Percentiles rank a stretch among this genome's conserved stretches.
Evolutionary conservation across 2,113 vertebrate species (phyloP).

Genomic region (Calcarius ornatus): DNA sequence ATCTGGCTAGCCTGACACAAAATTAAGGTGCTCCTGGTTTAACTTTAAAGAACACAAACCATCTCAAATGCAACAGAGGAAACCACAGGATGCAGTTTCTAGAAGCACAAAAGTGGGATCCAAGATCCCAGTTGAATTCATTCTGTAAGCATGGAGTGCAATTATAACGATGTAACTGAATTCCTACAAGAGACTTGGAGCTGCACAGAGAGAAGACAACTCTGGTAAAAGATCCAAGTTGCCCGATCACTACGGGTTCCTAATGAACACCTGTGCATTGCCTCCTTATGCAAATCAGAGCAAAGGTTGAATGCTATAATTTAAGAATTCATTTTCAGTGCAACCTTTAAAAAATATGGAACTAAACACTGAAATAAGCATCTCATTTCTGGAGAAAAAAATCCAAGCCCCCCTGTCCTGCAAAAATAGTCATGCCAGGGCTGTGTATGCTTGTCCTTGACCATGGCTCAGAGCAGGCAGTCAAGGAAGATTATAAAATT

Average conservation of each 20-base stretch:
- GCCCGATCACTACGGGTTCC: not conserved
- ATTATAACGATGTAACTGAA: not conserved
- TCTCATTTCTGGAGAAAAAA: not conserved
- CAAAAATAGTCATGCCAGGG: not conserved
- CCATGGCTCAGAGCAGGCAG: not conserved
- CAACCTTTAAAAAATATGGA: not conserved
- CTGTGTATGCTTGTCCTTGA: not conserved
- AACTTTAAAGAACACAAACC: not conserved
- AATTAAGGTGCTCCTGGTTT: not conserved
- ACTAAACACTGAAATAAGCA: not conserved
- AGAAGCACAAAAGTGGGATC: not conserved
- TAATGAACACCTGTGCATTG: not conserved
- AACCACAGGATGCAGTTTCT: accelerated
- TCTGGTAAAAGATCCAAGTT: not conserved
- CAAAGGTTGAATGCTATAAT: not conserved
- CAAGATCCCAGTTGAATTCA: not conserved
- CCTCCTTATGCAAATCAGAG: not conserved
- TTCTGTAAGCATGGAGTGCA: accelerated
- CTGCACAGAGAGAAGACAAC: not conserved
- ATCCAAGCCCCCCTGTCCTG: not conserved
- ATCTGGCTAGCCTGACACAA: not conserved
- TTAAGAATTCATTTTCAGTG: not conserved
- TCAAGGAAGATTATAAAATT: not conserved
- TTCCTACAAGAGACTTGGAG: not conserved
- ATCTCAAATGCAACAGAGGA: not conserved